These are phyloP conservation scores for Crotophaga sulcirostris DNA, from an alignment of 2,113 vertebrate species.

Conservation along the genomic window DNA sequence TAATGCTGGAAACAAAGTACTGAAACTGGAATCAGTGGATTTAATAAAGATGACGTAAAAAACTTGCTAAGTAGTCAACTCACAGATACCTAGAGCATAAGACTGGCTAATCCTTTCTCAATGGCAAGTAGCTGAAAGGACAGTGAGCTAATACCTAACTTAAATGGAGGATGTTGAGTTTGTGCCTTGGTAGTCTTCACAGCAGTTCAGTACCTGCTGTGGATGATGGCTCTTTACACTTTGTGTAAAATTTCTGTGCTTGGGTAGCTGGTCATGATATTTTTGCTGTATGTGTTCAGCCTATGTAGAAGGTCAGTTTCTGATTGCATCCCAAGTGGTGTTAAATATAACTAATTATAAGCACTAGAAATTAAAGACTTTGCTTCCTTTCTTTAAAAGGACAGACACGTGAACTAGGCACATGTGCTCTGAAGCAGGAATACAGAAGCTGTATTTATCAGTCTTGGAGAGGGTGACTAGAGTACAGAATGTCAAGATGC, in stretches of 20 bases:
- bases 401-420: rapidly evolving
- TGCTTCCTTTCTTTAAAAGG: not conserved
- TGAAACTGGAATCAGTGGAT: not conserved
- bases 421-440: not conserved
- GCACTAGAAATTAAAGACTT: too few species aligned
- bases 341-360: too few species aligned
- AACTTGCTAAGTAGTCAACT: not conserved
- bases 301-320: not conserved
- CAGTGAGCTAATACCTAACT: not conserved
- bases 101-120: not conserved
- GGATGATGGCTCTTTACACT: not conserved
- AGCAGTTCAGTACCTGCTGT: not conserved
- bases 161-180: not conserved
- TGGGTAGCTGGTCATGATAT: not conserved
- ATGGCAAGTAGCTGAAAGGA: not conserved
- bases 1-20: not conserved
- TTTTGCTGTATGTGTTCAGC: not conserved
- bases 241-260: not conserved
- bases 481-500: not conserved
- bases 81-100: not conserved
- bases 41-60: not conserved
- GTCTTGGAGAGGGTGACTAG: not conserved
- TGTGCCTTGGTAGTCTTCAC: not conserved
- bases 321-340: not conserved
- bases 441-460: not conserved